These are phyloP conservation scores for Lepidonotus clava DNA, from an alignment of 2,888 invertebrate species.

Conservation along the genomic window DNA sequence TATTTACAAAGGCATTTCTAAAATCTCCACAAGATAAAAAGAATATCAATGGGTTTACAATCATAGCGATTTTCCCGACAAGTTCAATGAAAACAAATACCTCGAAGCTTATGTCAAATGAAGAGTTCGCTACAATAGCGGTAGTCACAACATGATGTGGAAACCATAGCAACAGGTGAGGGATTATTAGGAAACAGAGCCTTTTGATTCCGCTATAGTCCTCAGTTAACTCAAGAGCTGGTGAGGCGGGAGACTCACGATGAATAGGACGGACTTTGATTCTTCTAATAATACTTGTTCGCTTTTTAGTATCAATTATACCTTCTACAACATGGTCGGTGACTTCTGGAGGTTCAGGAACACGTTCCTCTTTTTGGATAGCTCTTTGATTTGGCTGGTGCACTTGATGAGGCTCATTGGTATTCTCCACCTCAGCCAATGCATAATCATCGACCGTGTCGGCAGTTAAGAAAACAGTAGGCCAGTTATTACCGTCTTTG, in stretches of 20 bases:
- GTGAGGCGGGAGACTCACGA: neutral
- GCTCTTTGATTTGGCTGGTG: no score
- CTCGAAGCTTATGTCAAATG: neutral
- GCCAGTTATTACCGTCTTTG: neutral
- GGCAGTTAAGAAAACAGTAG: slow-evolving; percentile 21
- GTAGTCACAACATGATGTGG: neutral
- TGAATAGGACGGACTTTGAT: neutral
- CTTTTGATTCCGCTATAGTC: neutral
- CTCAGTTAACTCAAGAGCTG: slow-evolving; percentile 10
- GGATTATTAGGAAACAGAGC: neutral
- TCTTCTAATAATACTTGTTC: no score
- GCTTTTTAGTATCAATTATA: no score
- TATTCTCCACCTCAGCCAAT: no score
- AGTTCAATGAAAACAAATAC: neutral
- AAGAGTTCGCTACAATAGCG: neutral
- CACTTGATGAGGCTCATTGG: no score
- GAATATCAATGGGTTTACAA: neutral
- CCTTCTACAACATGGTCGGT: no score
- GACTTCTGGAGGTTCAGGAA: no score
- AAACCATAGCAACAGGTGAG: neutral
- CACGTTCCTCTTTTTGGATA: no score
- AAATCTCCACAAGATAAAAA: neutral
- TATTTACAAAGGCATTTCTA: neutral
- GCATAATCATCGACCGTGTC: neutral
- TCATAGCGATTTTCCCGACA: neutral